Evolutionary conservation across 2,113 vertebrate species (phyloP).

Genomic region (Lampris incognitus): DNA sequence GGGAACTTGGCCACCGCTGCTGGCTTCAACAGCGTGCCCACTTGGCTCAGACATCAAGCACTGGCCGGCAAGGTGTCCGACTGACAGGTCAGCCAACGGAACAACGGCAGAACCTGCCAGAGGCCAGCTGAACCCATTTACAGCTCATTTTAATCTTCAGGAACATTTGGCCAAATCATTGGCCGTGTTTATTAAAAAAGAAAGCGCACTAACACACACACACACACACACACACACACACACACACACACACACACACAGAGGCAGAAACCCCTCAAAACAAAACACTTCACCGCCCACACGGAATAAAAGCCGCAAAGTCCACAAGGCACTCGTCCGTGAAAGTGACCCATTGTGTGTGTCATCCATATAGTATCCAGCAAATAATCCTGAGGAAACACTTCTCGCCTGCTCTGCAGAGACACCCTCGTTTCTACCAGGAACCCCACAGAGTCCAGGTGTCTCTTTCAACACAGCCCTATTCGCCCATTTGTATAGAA

Average conservation of each 20-base stretch:
- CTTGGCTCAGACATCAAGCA: constrained; percentile 40
- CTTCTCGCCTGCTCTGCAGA: constrained; percentile 35
- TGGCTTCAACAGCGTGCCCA: constrained; percentile 36
- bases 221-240: too few species aligned
- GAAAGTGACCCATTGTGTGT: constrained; percentile 59
- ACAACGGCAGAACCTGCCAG: constrained; percentile 9
- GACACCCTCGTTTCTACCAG: constrained; percentile 31
- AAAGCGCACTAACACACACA: too few species aligned
- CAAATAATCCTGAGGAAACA: constrained; percentile 45
- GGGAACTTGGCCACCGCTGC: constrained; percentile 45
- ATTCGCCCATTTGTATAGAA: neutral
- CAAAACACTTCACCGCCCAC: constrained; percentile 39
- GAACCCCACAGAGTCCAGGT: constrained; percentile 6
- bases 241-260: too few species aligned
- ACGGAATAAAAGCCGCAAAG: constrained; percentile 42
- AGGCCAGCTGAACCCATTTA: constrained; percentile 38
- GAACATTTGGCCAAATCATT: constrained; percentile 6
- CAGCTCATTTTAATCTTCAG: constrained; percentile 27
- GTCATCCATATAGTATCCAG: constrained; percentile 31
- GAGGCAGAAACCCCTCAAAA: too few species aligned
- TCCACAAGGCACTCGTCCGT: constrained; percentile 41
- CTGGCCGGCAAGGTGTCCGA: constrained; percentile 39
- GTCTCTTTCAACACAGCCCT: constrained; percentile 11
- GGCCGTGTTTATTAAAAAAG: constrained; percentile 2
- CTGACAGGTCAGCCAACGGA: constrained; percentile 38